These are phyloP conservation scores for Aphidius gifuensis DNA, from an alignment of 1,140 invertebrate genomes.

Conservation along the genomic window DNA sequence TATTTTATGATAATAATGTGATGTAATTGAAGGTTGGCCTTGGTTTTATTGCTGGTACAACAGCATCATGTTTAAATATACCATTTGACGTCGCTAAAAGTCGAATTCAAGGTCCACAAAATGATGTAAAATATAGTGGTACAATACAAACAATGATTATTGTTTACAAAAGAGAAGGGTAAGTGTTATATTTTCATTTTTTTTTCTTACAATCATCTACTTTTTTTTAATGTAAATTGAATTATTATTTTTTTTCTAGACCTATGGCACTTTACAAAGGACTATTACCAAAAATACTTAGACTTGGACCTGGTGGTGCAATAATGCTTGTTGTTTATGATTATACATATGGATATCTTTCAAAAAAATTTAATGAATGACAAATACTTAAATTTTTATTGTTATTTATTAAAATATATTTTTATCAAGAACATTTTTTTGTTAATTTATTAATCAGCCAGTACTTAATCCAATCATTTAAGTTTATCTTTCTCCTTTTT, in stretches of 20 bases:
- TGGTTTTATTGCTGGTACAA: conserved; percentile 79
- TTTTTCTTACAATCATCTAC: too few relatives aligned
- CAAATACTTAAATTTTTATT: conserved; percentile 1
- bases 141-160: conserved; percentile 72
- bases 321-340: conserved; percentile 88
- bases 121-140: conserved; percentile 72
- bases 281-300: conserved; percentile 82
- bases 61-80: conserved; percentile 86
- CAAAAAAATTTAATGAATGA: conserved; percentile 1
- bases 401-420: conserved; percentile 5
- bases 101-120: conserved; percentile 88
- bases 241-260: conserved; percentile 50
- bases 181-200: too few relatives aligned
- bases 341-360: conserved; percentile 70
- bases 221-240: too few relatives aligned
- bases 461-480: conserved; percentile 45
- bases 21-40: conserved; percentile 66
- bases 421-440: conserved; percentile 11
- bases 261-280: conserved; percentile 88
- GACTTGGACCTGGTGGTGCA: conserved; percentile 86
- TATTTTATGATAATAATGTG: background rate
- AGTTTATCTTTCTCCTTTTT: too few relatives aligned
- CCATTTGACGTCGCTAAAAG: conserved; percentile 96
- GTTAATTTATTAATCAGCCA: conserved; percentile 36
- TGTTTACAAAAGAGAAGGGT: conserved; percentile 83